A percentile compares a stretch with the other conserved stretches of the same genome.
These are phyloP conservation scores for Microcebus griseorufus DNA, from an alignment of 2,113 vertebrate genomes.

Conservation along the genomic window DNA sequence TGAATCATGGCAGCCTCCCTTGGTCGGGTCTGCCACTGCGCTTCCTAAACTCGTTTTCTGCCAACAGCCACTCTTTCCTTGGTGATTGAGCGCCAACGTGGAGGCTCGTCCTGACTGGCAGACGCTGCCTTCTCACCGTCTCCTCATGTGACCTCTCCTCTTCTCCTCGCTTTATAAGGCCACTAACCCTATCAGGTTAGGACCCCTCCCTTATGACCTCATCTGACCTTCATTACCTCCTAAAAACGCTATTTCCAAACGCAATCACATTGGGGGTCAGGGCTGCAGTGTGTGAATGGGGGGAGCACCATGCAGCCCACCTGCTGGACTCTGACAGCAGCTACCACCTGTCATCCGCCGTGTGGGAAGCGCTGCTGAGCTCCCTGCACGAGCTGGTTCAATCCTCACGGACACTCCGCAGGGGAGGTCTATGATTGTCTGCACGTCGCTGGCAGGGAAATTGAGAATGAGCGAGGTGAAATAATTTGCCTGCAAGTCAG, in stretches of 20 bases:
- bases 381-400: accelerated
- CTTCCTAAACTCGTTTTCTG: background rate
- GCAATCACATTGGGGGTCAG: background rate
- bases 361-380: accelerated
- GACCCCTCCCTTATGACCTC: background rate
- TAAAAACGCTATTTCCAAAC: background rate
- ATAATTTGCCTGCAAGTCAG: background rate
- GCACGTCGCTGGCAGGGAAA: background rate
- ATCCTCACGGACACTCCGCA: background rate
- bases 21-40: background rate
- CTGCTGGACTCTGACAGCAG: background rate
- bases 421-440: no score
- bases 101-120: background rate
- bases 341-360: accelerated
- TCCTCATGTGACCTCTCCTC: background rate
- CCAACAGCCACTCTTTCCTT: background rate
- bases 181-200: background rate
- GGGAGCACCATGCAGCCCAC: background rate
- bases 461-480: background rate
- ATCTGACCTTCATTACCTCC: background rate
- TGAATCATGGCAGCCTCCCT: background rate
- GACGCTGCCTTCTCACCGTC: background rate
- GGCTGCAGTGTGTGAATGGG: background rate
- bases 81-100: background rate
- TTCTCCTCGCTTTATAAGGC: background rate